These are phyloP conservation scores for Sisyra nigra DNA, from an alignment of 2,888 invertebrate genomes.

Conservation along the genomic window DNA sequence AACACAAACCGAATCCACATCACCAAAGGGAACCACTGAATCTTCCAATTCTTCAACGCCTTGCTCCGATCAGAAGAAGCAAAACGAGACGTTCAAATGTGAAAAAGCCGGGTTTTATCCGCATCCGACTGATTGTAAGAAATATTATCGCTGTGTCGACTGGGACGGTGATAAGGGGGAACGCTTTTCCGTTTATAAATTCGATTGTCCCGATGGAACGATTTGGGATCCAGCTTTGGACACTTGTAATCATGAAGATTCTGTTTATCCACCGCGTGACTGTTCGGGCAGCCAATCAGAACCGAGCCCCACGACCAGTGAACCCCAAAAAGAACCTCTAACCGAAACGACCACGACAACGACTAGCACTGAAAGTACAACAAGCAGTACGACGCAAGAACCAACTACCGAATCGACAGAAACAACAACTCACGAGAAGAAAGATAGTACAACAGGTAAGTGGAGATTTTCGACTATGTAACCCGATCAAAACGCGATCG, in stretches of 20 bases:
- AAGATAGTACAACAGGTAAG: constrained; percentile 15
- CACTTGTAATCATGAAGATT: constrained; percentile 47
- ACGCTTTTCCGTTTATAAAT: constrained; percentile 14
- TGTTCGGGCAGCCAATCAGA: constrained; percentile 11
- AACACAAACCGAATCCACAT: neutral
- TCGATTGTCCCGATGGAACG: constrained; percentile 44
- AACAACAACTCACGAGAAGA: constrained; percentile 9
- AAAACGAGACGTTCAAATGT: constrained; percentile 14
- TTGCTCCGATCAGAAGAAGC: constrained; percentile 1
- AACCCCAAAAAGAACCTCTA: constrained; percentile 8
- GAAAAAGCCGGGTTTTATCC: constrained; percentile 20
- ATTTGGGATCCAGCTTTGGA: constrained; percentile 47
- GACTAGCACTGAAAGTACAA: constrained; percentile 17
- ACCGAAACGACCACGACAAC: constrained; percentile 14
- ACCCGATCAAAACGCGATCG: constrained; percentile 1
- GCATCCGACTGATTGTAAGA: constrained; percentile 20
- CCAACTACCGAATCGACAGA: constrained; percentile 10
- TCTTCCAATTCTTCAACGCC: constrained; percentile 7
- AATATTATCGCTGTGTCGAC: constrained; percentile 21
- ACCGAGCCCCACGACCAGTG: constrained; percentile 10
- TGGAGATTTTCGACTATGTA: constrained; percentile 14
- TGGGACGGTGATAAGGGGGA: constrained; percentile 14
- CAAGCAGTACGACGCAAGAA: constrained; percentile 9
- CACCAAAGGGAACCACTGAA: constrained; percentile 7
- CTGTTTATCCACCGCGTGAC: constrained; percentile 27